A percentile compares a stretch with the other conserved stretches of the same genome.
Conservation (phyloP, 2,113 vertebrate genomes). For the Stercorarius parasiticus region DNA sequence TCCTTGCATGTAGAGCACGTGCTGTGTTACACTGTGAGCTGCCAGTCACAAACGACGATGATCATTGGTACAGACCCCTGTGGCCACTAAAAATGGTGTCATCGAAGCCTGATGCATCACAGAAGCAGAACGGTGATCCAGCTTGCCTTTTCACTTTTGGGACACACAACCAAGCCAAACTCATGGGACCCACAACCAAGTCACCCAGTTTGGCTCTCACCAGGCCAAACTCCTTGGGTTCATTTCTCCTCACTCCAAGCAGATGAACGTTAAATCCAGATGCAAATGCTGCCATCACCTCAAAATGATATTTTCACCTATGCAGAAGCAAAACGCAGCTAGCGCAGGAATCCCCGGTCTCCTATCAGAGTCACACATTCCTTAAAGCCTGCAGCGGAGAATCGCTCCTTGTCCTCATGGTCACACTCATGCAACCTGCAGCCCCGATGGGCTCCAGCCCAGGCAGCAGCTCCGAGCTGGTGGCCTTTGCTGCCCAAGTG, state of each 20-base stretch:
- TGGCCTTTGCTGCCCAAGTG: neutral
- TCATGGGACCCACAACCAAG: rapidly evolving
- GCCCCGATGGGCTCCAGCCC: neutral
- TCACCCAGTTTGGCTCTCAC: neutral
- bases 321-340: neutral
- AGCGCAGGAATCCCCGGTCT: neutral
- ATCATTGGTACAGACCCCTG: rapidly evolving
- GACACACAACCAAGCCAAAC: neutral
- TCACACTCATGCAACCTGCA: rapidly evolving
- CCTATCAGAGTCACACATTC: neutral
- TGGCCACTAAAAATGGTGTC: neutral
- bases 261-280: neutral
- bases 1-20: neutral
- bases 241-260: neutral
- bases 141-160: rapidly evolving
- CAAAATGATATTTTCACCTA: neutral
- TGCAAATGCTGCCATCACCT: neutral
- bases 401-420: neutral
- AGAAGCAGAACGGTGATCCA: neutral
- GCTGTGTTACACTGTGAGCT: neutral
- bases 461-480: neutral
- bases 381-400: neutral
- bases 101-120: neutral
- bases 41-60: neutral
- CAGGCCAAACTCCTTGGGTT: neutral